phyloP scores from a whole-genome alignment of 2,888 invertebrate genomes.

The Rutpela maculata region DNA sequence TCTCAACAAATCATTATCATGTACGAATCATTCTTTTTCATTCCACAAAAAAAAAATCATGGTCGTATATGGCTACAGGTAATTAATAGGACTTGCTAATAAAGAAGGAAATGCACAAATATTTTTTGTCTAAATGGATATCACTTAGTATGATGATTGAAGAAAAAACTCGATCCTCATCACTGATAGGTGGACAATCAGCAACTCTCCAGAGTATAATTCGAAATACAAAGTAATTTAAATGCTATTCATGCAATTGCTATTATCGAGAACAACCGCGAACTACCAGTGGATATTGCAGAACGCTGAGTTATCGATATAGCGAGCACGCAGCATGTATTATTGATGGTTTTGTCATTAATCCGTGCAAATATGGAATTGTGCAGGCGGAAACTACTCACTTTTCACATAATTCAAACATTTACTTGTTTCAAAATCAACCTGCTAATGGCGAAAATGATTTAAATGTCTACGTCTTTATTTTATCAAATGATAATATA shows the following conservation, averaged over 20 bases:
- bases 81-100: neutral
- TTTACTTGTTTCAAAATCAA: slow-evolving; percentile 54
- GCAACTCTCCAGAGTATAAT: slow-evolving; percentile 23
- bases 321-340: slow-evolving; percentile 64
- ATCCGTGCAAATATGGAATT: slow-evolving; percentile 64
- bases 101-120: neutral
- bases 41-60: neutral
- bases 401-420: slow-evolving; percentile 52
- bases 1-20: too few relatives aligned
- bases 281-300: slow-evolving; percentile 50
- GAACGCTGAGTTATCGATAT: slow-evolving; percentile 59
- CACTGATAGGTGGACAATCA: slow-evolving; percentile 29
- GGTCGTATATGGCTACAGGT: neutral
- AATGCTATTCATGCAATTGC: slow-evolving; percentile 44
- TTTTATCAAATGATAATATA: slow-evolving; percentile 32
- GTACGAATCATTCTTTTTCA: too few relatives aligned
- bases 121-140: neutral
- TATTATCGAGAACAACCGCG: slow-evolving; percentile 50
- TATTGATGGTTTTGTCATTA: slow-evolving; percentile 67
- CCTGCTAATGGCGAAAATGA: slow-evolving; percentile 53
- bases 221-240: slow-evolving; percentile 36
- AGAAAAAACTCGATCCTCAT: slow-evolving; percentile 5
- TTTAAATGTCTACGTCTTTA: slow-evolving; percentile 45
- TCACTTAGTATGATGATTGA: neutral
- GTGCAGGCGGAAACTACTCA: slow-evolving; percentile 60